A percentile compares a stretch with the other conserved stretches of the same genome.
Evolutionary conservation across 2,888 invertebrate genomes (phyloP).

Genomic region (Lobophora halterata): DNA sequence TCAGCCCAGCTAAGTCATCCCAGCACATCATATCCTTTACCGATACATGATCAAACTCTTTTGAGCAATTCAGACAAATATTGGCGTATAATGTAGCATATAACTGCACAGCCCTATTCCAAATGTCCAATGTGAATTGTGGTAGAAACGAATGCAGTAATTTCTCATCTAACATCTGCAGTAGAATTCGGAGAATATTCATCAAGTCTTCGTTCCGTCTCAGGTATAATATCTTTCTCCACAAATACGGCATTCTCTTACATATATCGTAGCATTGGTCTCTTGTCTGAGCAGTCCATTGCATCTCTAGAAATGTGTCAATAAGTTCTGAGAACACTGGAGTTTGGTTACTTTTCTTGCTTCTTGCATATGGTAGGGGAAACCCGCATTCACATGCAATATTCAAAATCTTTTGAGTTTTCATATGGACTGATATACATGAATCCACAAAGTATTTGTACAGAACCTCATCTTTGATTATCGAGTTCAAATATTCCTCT

Average conservation of each 20-base stretch:
- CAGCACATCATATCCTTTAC: slow-evolving; percentile 78
- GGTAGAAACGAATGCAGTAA: slow-evolving; percentile 77
- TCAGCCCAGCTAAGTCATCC: slow-evolving; percentile 80
- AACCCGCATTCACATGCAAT: slow-evolving; percentile 81
- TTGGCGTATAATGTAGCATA: slow-evolving; percentile 79
- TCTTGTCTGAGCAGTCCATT: slow-evolving; percentile 62
- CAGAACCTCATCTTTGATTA: slow-evolving; percentile 62
- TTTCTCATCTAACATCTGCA: slow-evolving; percentile 82
- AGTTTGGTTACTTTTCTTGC: slow-evolving; percentile 56
- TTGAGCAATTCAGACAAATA: slow-evolving; percentile 83
- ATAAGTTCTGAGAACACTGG: slow-evolving; percentile 79
- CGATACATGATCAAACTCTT: slow-evolving; percentile 64
- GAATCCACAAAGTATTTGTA: slow-evolving; percentile 79
- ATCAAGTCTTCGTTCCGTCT: slow-evolving; percentile 72
- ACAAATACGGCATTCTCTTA: slow-evolving; percentile 82
- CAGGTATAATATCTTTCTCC: slow-evolving; percentile 79
- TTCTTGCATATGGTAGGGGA: slow-evolving; percentile 76
- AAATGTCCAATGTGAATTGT: slow-evolving; percentile 79
- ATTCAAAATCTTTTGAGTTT: slow-evolving; percentile 59
- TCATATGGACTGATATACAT: slow-evolving; percentile 79
- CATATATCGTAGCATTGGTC: slow-evolving; percentile 77
- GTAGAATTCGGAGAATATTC: slow-evolving; percentile 76
- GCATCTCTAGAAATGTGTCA: slow-evolving; percentile 76
- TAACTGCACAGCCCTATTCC: slow-evolving; percentile 79
- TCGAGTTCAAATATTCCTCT: slow-evolving; percentile 48